Base-by-base conservation (phyloP, 2,888 invertebrate genomes). In the Mesorhabditis sp. region DNA sequence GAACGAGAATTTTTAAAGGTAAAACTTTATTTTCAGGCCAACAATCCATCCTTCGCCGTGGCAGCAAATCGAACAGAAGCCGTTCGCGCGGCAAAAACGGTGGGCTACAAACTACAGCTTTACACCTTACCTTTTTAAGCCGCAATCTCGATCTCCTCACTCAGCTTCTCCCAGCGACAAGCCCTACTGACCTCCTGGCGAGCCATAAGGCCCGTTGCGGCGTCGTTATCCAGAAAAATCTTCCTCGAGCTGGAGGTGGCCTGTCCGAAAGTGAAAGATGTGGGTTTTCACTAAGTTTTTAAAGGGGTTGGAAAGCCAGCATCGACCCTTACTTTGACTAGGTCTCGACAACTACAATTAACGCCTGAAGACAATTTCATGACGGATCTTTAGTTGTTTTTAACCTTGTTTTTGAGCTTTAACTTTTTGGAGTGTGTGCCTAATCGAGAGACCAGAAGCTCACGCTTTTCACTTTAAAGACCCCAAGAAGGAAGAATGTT, bases 211-310 rank as follows among this genome's bases (percentile, higher is more conserved):
- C 72, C 80, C 4, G 81, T 83, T 65, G 74, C 78, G 7, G 65
- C 69, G 7, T 67, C 77, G 61, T 72, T 80, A 58, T 80, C 81
- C 73, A 76, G 84, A 3, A 83, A 83, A 68, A 82, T 84, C 64
- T 76, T 84, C 67, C 70, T 77, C 62, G 84, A 84, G 68, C 68
- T 84, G 71, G 82, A 83, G 67, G 73, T 81, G 28, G 82, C 79
- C 15, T 81, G 79, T 6, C 82, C 82, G 15, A 83, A 83, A 70
- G 84, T 84, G 65, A 84, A 84, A 70, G 82, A 83, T 70, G 82
- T 82, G 10, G 50, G 72, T 45, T 5, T 28, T 28, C 1, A 28
- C 28, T 28, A 28, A 28, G 28, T 28, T 28, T 28, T 28, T 28
- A 28, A 28, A 28, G 28, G 28, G 28, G 28, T 28, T 28, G 28